Base-by-base conservation (phyloP, 2,888 invertebrate species). In the Polymixis flavicincta region DNA sequence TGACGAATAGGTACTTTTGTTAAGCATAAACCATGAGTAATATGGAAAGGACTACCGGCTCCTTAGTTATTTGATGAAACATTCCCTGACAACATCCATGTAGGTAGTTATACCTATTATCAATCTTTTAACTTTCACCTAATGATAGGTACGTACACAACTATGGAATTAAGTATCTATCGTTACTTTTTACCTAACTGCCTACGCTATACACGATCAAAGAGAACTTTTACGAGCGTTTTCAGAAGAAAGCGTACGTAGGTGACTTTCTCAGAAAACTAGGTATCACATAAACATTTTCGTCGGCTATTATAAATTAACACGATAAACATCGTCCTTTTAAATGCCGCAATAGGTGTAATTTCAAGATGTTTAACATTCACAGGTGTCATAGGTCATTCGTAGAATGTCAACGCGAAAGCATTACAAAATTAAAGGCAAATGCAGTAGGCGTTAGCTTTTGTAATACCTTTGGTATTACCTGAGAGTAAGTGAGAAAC, bases 351-450 rank as follows among this genome's bases (percentile, higher is more conserved):
- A 71, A 82, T 52, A 76, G 59, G 61, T 69, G 83, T 78, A 25
- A 72, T 64, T 59, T 74, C 71, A 55, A 85, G 77, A 81, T 85
- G 68, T 76, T 81, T 76, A 81, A 83, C 82, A 82, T 82, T 74
- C 55, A n/a, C 25, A 63, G 60, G 22, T 60, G 83, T 70, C 85
- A 76, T 37, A 82, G 83, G 75, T 76, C 71, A 71, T 77, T 54
- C 17, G 57, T 70, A 72, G 61, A 83, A 84, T 84, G 83, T 79
- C 85, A 85, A 64, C 70, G 63, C 79, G 83, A 85, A 84, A 85
- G 83, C 71, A 79, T 79, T 84, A 70, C 75, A 77, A 73, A 76
- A 84, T 54, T 37, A 71, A 73, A 66, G 66, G 48, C 65, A 85
- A 66, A 78, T 28, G 60, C 73, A 71, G 83, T 71, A 65, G 77